Evolutionary conservation across 2,113 vertebrate species (phyloP), one percentile per base, ranked within the genome.

Genomic region (Motacilla tschutschensis): DNA sequence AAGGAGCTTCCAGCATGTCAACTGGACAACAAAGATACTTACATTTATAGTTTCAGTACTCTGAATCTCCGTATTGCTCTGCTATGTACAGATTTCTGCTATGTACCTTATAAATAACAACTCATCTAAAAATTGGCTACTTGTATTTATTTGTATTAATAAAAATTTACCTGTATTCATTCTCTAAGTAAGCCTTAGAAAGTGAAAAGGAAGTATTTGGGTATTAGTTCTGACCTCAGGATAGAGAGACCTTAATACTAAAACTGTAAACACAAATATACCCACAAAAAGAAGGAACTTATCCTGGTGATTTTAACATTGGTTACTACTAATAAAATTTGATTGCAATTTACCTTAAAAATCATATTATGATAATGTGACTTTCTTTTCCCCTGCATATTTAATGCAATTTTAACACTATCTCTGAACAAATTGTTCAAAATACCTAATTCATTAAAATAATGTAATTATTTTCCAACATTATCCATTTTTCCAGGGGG

Each of bases 31-130:
- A 80, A 66, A 62, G 80, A 80, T 59, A 62, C 58, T 74, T 78
- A 86, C 31, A 74, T 35, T 82, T 65, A 69, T 5, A 94, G 84
- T 83, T 80, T 83, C 70, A 94, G 88, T 79, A 65, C 48, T 73
- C 35, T 67, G 58, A 90, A 92, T 79, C 18, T 59, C 87, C 38
- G 64, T 33, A 64, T 84, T 81, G 69, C 54, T 69, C 17, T 25
- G n/a, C 62, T 43, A 48, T 20, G 6, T 16, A 60, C 6, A 85
- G n/a, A 29, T 55, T 69, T 44, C 35, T 6, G 33, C 33, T 33
- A 33, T 33, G 33, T 33, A 60, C 17, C 60, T 74, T 8, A 40
- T 25, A 84, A 79, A 73, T 53, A 78, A 33, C 3, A 65, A 54
- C 51, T 71, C 2, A 73, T 22, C 46, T 69, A 48, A 91, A 78